Evolutionary conservation across 2,888 invertebrate genomes (phyloP), one percentile per base, ranked within the genome.

Genomic region (Lycaena phlaeas): DNA sequence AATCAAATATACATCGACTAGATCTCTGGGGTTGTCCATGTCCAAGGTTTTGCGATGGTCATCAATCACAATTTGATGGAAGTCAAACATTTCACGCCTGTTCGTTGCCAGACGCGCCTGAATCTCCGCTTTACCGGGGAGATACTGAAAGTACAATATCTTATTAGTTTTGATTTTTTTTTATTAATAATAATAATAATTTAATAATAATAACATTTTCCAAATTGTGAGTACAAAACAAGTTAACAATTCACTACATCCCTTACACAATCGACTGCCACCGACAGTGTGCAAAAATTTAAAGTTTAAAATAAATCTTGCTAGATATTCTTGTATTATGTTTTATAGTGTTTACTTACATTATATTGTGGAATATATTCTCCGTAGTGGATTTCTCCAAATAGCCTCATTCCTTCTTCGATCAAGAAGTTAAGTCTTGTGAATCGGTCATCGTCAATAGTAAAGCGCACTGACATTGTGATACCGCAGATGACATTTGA

Each of bases 401-500:
- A 95, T 0, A 96, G 85, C 42, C 89, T 87, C 89, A 96, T 96
- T 18, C 96, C 96, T 75, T 96, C 96, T 60, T 95, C 95, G 57
- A 96, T 94, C n/a, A 95, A 86, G 50, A 87, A 82, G 87, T 94
- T 94, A 59, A 95, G 92, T 41, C 93, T 87, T 38, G 87, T 86
- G 73, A 96, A 96, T 39, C 91, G 87, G 3, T 79, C 76, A 64
- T 95, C 95, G 38, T 92, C 90, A 51, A 90, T 88, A 42, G 89
- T 88, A 72, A 95, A 96, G 28, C 94, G 87, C 3, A 93, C 90
- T 22, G 94, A 93, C 96, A 96, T 96, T 59, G 95, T 89, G 54
- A 96, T 89, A 48, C 93, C 92, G 71, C 96, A 95, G 52, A 96
- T 95, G 3, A 96, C 95, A 73, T 96, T 96, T 61, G 93, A 94